phyloP scores from a whole-genome alignment of 1,140 invertebrate species.

The Ladona fulva region DNA sequence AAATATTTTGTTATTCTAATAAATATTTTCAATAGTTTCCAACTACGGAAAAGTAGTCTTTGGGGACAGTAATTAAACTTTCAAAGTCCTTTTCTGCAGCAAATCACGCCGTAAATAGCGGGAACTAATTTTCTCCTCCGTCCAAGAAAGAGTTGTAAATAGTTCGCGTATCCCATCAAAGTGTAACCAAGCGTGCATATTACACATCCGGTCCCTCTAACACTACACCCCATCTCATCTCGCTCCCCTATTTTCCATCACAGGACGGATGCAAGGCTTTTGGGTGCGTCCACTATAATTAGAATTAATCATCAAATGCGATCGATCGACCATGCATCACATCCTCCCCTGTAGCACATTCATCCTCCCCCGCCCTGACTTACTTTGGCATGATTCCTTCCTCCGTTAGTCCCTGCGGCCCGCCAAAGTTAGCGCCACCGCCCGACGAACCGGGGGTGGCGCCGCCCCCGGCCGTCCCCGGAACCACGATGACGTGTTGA shows the following conservation, averaged over 20 bases:
- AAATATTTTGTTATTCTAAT: too few species aligned
- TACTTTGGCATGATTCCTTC: slow-evolving; percentile 14
- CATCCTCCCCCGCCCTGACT: background rate
- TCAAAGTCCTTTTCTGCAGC: too few species aligned
- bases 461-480: background rate
- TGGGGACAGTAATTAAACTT: too few species aligned
- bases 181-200: too few species aligned
- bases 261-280: background rate
- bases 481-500: background rate
- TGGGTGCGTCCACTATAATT: background rate
- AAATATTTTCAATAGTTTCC: too few species aligned
- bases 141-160: too few species aligned
- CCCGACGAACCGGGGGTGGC: background rate
- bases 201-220: too few species aligned
- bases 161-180: too few species aligned
- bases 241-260: background rate
- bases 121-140: too few species aligned
- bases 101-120: too few species aligned
- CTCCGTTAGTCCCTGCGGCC: background rate
- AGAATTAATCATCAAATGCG: slow-evolving; percentile 4
- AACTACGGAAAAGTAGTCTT: too few species aligned
- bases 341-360: background rate
- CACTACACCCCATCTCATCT: too few species aligned
- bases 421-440: background rate
- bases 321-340: background rate